Evolutionary conservation across 1,140 invertebrate genomes (phyloP).

Genomic region (Myzus persicae): DNA sequence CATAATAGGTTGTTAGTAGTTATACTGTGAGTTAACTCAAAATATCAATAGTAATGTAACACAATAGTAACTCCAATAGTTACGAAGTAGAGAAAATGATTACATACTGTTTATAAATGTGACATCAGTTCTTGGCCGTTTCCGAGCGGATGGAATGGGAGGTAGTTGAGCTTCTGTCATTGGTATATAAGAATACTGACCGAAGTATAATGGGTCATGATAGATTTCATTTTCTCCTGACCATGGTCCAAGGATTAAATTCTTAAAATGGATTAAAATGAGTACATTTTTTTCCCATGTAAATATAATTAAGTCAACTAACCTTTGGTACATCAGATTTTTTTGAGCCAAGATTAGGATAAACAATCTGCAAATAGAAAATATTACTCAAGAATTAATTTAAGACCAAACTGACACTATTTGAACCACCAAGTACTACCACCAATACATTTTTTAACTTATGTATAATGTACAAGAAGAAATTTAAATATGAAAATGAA

Average conservation of each 20-base stretch:
- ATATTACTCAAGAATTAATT: slow-evolving; percentile 10
- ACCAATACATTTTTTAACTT: not conserved
- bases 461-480: not conserved
- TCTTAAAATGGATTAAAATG: slow-evolving; percentile 41
- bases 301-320: slow-evolving; percentile 32
- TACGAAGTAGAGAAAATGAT: not conserved
- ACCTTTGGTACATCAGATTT: slow-evolving; percentile 58
- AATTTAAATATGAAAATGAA: not conserved
- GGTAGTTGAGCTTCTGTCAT: slow-evolving; percentile 59
- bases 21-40: not conserved
- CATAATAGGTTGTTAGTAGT: not conserved
- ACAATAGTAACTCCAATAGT: not conserved
- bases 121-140: slow-evolving; percentile 53
- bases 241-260: slow-evolving; percentile 55
- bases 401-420: not conserved
- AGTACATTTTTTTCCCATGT: not conserved
- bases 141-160: slow-evolving; percentile 52
- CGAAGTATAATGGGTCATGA: slow-evolving; percentile 52
- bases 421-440: not conserved
- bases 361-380: slow-evolving; percentile 51
- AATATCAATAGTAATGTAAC: not conserved
- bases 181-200: slow-evolving; percentile 44
- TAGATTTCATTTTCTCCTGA: slow-evolving; percentile 45
- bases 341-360: slow-evolving; percentile 56
- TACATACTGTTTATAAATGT: slow-evolving; percentile 53